Evolutionary conservation across 2,888 invertebrate species (phyloP).

Genomic region (Hartigia nigra): DNA sequence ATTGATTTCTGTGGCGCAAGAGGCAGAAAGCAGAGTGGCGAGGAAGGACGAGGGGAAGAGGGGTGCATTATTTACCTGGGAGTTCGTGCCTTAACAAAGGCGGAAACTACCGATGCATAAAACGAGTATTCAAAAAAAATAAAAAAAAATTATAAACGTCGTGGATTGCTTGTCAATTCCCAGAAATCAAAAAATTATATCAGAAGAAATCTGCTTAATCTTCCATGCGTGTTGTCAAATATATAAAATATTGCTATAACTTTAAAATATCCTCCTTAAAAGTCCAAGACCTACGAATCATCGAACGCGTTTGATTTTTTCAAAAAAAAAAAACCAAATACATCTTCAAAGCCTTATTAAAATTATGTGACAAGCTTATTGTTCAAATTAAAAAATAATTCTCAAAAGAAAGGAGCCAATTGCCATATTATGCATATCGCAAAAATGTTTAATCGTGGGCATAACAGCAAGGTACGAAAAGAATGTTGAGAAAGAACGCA

Average conservation of each 20-base stretch:
- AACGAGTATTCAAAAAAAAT: not conserved
- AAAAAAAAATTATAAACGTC: not conserved
- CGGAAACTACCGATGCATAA: not conserved
- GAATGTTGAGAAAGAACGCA: not conserved
- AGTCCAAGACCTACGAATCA: too few species aligned
- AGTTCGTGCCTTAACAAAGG: not conserved
- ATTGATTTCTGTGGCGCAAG: not conserved
- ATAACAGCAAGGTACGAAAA: not conserved
- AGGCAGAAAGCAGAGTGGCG: not conserved
- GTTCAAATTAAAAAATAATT: not conserved
- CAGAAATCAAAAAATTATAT: too few species aligned
- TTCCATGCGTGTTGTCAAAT: not conserved
- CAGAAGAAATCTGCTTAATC: not conserved
- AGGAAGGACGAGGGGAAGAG: too few species aligned
- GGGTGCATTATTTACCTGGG: not conserved
- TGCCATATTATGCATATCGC: not conserved
- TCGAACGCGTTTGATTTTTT: too few species aligned
- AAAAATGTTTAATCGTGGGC: not conserved
- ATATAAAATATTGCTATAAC: too few species aligned
- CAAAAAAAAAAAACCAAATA: too few species aligned
- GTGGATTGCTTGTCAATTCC: too few species aligned
- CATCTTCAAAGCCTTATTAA: too few species aligned
- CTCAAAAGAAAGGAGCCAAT: not conserved
- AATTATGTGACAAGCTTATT: too few species aligned
- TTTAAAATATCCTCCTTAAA: too few species aligned